Conservation (phyloP, 2,888 invertebrate species). For the Ischnura elegans region DNA sequence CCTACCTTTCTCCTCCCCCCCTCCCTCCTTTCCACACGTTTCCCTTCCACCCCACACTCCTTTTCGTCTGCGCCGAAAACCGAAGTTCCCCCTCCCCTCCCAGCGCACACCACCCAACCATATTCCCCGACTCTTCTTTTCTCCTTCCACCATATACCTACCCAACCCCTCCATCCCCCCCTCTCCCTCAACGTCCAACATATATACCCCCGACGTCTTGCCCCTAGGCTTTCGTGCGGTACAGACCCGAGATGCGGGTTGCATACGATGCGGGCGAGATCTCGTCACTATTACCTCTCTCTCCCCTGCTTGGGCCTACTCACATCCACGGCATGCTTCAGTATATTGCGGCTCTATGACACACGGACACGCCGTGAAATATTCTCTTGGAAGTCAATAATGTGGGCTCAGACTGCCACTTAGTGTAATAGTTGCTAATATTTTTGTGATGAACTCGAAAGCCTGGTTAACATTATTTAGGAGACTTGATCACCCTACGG, state of each 20-base stretch:
- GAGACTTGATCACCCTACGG: no score
- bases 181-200: neutral
- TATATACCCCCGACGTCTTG: constrained; percentile 40
- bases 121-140: neutral
- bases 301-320: no score
- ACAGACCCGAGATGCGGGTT: constrained; percentile 45
- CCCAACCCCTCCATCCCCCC: neutral
- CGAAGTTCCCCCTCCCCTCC: neutral
- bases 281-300: neutral
- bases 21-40: neutral
- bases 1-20: neutral
- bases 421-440: no score
- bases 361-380: no score
- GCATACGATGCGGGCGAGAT: constrained; percentile 59
- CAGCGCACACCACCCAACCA: neutral
- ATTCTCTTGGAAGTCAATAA: no score
- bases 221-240: constrained; percentile 59
- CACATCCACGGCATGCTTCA: no score
- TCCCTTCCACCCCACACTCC: neutral
- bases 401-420: no score
- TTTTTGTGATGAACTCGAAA: no score
- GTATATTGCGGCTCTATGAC: no score
- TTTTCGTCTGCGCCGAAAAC: neutral
- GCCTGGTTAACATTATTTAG: no score
- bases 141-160: no score